A percentile compares a stretch with the other conserved stretches of the same genome.
Conservation (phyloP, 1,140 invertebrate genomes). For the Aporrectodea caliginosa region DNA sequence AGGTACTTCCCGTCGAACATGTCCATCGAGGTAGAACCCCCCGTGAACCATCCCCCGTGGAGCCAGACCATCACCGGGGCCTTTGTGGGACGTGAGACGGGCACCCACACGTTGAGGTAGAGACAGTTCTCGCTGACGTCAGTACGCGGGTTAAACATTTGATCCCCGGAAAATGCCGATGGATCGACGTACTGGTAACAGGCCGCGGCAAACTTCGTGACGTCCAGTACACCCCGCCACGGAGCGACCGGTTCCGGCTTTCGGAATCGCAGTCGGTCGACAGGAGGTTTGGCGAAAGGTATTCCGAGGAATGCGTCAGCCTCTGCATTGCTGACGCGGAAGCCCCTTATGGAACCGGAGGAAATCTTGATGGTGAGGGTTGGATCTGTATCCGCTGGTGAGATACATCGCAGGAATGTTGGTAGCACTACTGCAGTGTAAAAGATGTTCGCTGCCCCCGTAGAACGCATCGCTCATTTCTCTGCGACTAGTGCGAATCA, state of each 20-base stretch:
- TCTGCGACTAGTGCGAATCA: too few species aligned
- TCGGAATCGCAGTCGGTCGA: slow-evolving; percentile 78
- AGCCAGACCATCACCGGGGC: slow-evolving; percentile 91
- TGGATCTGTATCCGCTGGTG: too few species aligned
- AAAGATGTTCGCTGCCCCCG: too few species aligned
- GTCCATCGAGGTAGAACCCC: slow-evolving; percentile 75
- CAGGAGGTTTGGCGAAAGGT: slow-evolving; percentile 83
- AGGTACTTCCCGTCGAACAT: slow-evolving; percentile 84
- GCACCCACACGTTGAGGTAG: slow-evolving; percentile 40
- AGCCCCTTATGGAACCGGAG: background rate
- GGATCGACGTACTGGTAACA: slow-evolving; percentile 79
- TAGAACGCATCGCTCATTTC: too few species aligned
- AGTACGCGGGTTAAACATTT: slow-evolving; percentile 15
- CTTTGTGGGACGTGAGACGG: slow-evolving; percentile 43
- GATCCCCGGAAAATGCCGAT: slow-evolving; percentile 57
- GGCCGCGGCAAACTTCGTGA: slow-evolving; percentile 72
- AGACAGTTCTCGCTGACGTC: slow-evolving; percentile 41
- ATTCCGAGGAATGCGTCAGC: slow-evolving; percentile 86
- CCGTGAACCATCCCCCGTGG: slow-evolving; percentile 90
- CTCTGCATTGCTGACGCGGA: slow-evolving; percentile 53
- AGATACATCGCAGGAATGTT: too few species aligned
- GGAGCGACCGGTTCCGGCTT: slow-evolving; percentile 70
- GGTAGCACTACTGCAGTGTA: too few species aligned
- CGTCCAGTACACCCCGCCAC: slow-evolving; percentile 68
- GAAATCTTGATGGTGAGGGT: background rate